Evolutionary conservation across 2,797 vertebrate species (phyloP).

Genomic region (Mormyrus hasselquistii): DNA sequence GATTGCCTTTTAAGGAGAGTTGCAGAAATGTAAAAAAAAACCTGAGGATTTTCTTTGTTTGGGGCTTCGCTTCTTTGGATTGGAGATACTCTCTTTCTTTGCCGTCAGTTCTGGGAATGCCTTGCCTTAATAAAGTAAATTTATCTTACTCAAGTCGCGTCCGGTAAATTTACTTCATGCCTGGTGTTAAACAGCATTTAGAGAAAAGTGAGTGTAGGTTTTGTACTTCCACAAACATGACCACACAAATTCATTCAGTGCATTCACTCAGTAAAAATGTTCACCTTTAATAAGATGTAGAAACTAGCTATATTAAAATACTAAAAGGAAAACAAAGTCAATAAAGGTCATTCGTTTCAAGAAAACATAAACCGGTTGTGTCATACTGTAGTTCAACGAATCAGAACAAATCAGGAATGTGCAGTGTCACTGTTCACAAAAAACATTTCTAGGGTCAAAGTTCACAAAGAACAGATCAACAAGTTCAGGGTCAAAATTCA

Average conservation of each 20-base stretch:
- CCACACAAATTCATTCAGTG: not conserved
- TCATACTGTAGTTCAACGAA: not conserved
- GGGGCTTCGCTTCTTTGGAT: not conserved
- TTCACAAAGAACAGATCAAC: not conserved
- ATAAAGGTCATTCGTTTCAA: not conserved
- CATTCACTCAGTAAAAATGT: not conserved
- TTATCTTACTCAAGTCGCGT: not conserved
- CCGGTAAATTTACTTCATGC: not conserved
- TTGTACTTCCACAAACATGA: not conserved
- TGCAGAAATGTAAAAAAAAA: not conserved
- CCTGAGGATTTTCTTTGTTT: not conserved
- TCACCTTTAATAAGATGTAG: constrained; percentile 10
- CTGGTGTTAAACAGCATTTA: not conserved
- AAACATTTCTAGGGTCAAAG: not conserved
- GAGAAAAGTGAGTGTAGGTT: not conserved
- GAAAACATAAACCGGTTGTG: not conserved
- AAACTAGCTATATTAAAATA: constrained; percentile 9
- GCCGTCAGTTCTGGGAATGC: not conserved
- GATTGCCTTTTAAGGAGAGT: not conserved
- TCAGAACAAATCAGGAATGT: not conserved
- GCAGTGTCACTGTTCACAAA: not conserved
- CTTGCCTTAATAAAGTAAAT: not conserved
- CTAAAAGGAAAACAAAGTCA: not conserved
- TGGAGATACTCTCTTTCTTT: not conserved
- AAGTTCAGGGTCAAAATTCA: not conserved